These are phyloP conservation scores for Neocrepidodera transversa DNA, from an alignment of 2,888 invertebrate genomes.

Conservation along the genomic window DNA sequence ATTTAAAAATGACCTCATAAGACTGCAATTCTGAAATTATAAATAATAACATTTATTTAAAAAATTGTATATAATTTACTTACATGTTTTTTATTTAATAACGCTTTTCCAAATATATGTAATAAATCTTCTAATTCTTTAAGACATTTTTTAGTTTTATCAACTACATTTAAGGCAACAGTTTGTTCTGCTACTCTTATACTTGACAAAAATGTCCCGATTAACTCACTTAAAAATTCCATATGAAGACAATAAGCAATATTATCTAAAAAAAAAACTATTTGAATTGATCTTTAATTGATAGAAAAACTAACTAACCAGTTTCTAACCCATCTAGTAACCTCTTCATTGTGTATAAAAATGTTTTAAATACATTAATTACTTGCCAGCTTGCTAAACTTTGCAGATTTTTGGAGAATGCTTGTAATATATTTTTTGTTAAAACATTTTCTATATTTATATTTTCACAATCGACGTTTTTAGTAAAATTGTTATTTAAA, in stretches of 20 bases:
- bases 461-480: constrained; percentile 11
- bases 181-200: constrained; percentile 55
- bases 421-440: constrained; percentile 49
- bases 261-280: constrained; percentile 41
- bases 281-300: neutral
- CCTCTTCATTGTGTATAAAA: constrained; percentile 51
- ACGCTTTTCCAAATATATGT: constrained; percentile 49
- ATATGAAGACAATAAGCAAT: constrained; percentile 45
- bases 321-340: constrained; percentile 40
- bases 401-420: constrained; percentile 51
- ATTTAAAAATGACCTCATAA: constrained; percentile 55
- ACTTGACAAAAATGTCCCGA: constrained; percentile 51
- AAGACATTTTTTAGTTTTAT: constrained; percentile 52
- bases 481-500: constrained; percentile 45
- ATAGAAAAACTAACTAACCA: constrained; percentile 36
- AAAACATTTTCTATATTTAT: constrained; percentile 46
- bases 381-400: constrained; percentile 54
- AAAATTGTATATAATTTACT: neutral
- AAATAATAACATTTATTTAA: too few species aligned
- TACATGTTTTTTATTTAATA: constrained; percentile 57
- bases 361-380: constrained; percentile 55
- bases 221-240: constrained; percentile 51
- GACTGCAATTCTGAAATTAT: constrained; percentile 50
- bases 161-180: constrained; percentile 47
- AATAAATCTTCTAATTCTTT: constrained; percentile 53